Conservation (phyloP, 2,113 vertebrate species). For the Paradisaea rubra region DNA sequence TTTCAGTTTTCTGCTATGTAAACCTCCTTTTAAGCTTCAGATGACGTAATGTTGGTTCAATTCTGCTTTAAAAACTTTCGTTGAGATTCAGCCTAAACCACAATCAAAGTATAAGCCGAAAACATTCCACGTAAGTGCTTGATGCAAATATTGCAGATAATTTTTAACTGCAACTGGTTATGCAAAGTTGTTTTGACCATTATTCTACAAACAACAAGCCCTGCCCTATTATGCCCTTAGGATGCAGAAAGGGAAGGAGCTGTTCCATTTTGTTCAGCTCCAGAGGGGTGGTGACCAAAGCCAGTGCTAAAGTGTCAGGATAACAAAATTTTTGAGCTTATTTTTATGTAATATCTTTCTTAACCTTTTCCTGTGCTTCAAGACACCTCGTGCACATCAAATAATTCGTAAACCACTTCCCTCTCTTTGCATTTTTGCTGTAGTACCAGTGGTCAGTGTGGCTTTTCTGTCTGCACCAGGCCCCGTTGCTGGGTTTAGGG, state of each 20-base stretch:
- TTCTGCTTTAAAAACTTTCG: not conserved
- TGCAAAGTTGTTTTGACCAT: not conserved
- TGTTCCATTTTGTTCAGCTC: not conserved
- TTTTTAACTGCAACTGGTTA: not conserved
- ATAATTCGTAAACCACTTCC: not conserved
- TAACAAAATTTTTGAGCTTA: not conserved
- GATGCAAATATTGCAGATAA: not conserved
- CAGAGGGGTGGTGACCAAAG: not conserved
- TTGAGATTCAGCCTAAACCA: not conserved
- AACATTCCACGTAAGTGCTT: rapidly evolving
- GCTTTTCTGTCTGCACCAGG: not conserved
- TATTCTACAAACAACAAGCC: not conserved
- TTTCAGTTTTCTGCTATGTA: not conserved
- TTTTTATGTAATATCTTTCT: not conserved
- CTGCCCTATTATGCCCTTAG: not conserved
- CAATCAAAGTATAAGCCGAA: not conserved
- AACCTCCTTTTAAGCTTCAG: not conserved
- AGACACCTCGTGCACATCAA: not conserved
- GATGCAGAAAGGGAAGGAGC: not conserved
- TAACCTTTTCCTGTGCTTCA: not conserved
- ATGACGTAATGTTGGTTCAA: not conserved
- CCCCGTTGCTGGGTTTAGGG: not conserved
- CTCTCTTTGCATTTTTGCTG: not conserved
- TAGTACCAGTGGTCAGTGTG: not conserved
- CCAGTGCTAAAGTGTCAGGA: rapidly evolving